phyloP scores from a whole-genome alignment of 2,888 invertebrate genomes.

The Erebia epiphron region DNA sequence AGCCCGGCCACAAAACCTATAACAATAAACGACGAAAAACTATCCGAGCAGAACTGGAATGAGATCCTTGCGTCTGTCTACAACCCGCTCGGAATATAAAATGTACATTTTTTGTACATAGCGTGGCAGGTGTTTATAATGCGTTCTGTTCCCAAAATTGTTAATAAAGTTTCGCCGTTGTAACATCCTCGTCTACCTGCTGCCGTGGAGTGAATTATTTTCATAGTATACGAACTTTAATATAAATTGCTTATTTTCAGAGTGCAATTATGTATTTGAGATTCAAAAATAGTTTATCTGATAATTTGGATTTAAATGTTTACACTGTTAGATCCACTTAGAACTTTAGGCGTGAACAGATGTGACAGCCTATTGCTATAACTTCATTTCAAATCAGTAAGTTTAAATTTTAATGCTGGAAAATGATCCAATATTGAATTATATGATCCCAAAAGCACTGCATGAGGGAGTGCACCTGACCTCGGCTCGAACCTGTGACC shows the following conservation, averaged over 20 bases:
- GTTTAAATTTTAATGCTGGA: slow-evolving; percentile 3
- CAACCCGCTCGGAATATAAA: slow-evolving; percentile 37
- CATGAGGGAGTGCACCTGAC: slow-evolving; percentile 55
- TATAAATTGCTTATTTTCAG: neutral
- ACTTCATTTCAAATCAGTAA: neutral
- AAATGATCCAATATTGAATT: neutral
- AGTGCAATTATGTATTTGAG: too few relatives aligned
- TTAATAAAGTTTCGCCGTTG: slow-evolving; percentile 29
- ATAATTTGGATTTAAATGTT: neutral
- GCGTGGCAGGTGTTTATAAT: slow-evolving; percentile 50
- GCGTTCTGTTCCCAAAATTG: slow-evolving; percentile 34
- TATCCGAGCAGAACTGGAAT: slow-evolving; percentile 38
- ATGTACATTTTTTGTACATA: slow-evolving; percentile 29
- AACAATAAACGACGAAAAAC: slow-evolving; percentile 44
- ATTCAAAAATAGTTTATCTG: too few relatives aligned
- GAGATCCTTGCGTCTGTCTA: slow-evolving; percentile 32
- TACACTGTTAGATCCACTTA: neutral
- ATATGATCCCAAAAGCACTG: slow-evolving; percentile 36
- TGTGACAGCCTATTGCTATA: too few relatives aligned
- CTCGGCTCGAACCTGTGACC: slow-evolving; percentile 80
- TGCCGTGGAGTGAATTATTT: slow-evolving; percentile 5
- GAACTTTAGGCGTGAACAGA: too few relatives aligned
- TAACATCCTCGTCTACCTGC: slow-evolving; percentile 24
- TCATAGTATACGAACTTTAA: neutral
- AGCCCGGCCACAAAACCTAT: slow-evolving; percentile 47